Conservation (phyloP, 2,888 invertebrate genomes). For the Heteromurus nitidus region DNA sequence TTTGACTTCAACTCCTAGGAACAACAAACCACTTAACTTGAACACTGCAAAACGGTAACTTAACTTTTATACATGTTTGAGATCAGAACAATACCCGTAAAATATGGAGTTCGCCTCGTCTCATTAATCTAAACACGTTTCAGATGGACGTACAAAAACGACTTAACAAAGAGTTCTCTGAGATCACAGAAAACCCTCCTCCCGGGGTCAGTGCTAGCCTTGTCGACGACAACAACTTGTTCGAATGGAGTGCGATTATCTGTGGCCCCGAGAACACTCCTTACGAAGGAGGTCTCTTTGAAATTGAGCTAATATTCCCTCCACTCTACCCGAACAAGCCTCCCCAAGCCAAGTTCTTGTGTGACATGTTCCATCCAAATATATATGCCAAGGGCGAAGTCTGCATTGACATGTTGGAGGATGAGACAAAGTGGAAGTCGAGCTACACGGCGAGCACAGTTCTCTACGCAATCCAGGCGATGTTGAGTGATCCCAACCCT, state of each 20-base stretch:
- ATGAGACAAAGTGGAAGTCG: constrained; percentile 99
- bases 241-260: constrained; percentile 99
- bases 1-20: too few relatives aligned
- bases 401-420: constrained; percentile 99
- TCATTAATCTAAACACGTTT: too few relatives aligned
- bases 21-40: too few relatives aligned
- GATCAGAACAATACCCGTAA: too few relatives aligned
- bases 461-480: constrained; percentile 99
- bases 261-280: constrained; percentile 84
- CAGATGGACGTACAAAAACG: too few relatives aligned
- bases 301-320: constrained; percentile 99
- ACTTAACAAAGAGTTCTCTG: too few relatives aligned
- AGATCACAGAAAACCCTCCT: constrained; percentile 94
- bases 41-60: too few relatives aligned
- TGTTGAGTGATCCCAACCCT: constrained; percentile 99
- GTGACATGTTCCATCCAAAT: constrained; percentile 99
- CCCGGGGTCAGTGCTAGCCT: constrained; percentile 92
- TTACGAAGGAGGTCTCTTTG: constrained; percentile 99
- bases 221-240: constrained; percentile 99
- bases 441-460: constrained; percentile 99
- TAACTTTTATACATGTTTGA: too few relatives aligned
- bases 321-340: constrained; percentile 99
- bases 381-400: constrained; percentile 99
- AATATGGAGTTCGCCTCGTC: too few relatives aligned
- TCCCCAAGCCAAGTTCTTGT: constrained; percentile 98